A percentile compares a stretch with the other conserved stretches of the same genome.
Evolutionary conservation across 1,140 invertebrate species (phyloP).

Genomic region (Branchinecta lindahli): DNA sequence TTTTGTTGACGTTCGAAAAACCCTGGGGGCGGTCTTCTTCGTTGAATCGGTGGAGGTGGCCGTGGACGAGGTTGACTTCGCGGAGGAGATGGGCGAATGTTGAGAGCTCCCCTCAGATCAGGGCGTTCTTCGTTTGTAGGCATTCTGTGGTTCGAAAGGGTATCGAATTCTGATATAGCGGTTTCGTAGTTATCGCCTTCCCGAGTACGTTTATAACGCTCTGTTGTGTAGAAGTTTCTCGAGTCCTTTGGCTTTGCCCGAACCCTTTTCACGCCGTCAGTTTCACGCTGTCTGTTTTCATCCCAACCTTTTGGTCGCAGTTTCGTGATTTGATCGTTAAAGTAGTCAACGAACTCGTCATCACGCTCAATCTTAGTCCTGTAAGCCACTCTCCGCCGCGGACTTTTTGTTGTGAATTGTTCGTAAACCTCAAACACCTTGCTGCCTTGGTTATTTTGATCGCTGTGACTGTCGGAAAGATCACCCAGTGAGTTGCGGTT

Average conservation of each 20-base stretch:
- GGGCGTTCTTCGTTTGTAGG: neutral
- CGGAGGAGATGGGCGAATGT: too few species aligned
- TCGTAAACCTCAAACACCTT: neutral
- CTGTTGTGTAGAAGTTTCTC: neutral
- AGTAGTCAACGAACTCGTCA: conserved; percentile 6
- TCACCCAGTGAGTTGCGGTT: too few species aligned
- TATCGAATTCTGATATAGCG: neutral
- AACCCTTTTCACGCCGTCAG: neutral
- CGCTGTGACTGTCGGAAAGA: too few species aligned
- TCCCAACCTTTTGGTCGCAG: neutral
- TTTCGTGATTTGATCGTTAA: neutral
- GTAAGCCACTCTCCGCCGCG: neutral
- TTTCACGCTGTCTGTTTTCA: neutral
- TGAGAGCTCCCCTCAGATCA: neutral
- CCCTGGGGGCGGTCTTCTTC: neutral
- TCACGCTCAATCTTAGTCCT: neutral
- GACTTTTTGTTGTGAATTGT: neutral
- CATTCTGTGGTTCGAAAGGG: neutral
- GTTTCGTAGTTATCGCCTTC: too few species aligned
- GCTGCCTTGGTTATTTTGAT: neutral
- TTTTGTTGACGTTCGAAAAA: too few species aligned
- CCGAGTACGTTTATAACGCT: too few species aligned
- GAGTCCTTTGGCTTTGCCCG: neutral
- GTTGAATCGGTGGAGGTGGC: neutral
- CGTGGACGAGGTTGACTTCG: neutral